Conservation (phyloP, 2,113 vertebrate genomes). For the Tragulus kanchil region DNA sequence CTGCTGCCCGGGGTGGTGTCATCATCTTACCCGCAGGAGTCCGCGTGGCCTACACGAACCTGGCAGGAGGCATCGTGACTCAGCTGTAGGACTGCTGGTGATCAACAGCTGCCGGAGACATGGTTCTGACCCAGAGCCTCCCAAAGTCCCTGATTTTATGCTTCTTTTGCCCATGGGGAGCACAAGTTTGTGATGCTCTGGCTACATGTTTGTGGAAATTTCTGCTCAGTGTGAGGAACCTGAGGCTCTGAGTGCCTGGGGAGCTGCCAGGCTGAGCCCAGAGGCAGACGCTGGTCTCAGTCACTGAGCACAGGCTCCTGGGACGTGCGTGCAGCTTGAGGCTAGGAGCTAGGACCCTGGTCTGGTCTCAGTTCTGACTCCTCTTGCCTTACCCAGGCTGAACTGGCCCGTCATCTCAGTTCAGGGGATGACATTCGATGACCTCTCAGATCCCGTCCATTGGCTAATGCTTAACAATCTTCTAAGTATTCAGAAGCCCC, state of each 20-base stretch:
- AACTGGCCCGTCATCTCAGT: neutral
- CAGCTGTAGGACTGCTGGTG: neutral
- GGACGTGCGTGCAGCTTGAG: rapidly evolving
- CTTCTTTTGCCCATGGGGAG: neutral
- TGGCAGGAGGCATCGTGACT: neutral
- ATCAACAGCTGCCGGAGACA: neutral
- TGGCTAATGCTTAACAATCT: neutral
- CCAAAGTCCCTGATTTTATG: neutral
- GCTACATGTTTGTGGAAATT: neutral
- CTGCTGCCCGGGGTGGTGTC: neutral
- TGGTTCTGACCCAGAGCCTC: neutral
- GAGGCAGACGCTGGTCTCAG: rapidly evolving
- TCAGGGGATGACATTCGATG: neutral
- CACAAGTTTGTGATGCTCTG: neutral
- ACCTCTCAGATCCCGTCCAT: neutral
- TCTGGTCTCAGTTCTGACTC: neutral
- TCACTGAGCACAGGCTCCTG: neutral
- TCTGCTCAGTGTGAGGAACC: neutral
- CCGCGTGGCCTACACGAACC: rapidly evolving
- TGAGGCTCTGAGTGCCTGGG: no score
- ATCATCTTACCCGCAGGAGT: neutral
- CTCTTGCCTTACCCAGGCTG: neutral
- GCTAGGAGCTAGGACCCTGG: neutral
- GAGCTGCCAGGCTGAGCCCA: neutral
- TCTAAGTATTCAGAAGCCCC: neutral